Conservation (phyloP, 2,797 vertebrate species). For the Anas bernieri region DNA sequence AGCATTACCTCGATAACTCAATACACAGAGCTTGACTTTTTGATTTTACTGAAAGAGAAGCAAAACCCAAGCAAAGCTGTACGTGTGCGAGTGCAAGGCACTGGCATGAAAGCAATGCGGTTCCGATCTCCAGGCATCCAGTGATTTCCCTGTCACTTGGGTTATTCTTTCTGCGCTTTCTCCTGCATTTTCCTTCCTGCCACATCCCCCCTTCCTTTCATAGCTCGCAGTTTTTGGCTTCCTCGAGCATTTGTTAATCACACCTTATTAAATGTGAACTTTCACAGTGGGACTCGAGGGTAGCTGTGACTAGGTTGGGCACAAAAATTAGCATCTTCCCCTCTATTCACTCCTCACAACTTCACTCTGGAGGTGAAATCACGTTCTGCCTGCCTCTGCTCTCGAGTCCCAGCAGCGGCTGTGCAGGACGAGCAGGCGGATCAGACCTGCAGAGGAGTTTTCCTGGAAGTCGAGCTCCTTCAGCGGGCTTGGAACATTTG, state of each 20-base stretch:
- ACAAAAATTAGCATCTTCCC: neutral
- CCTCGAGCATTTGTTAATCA: slow-evolving; percentile 54
- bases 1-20: neutral
- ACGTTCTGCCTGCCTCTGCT: neutral
- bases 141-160: slow-evolving; percentile 8
- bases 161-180: slow-evolving; percentile 42
- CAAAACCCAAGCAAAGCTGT: neutral
- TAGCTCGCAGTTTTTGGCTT: slow-evolving; percentile 56
- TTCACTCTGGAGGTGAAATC: neutral
- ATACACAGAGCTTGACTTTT: neutral
- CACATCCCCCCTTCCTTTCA: slow-evolving; percentile 50
- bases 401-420: neutral
- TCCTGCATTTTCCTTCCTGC: slow-evolving; percentile 40
- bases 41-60: neutral
- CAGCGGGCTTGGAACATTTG: neutral
- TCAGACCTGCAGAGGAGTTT: neutral
- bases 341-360: neutral
- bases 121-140: slow-evolving; percentile 25
- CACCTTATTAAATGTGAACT: slow-evolving; percentile 72
- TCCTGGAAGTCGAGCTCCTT: slow-evolving; percentile 26
- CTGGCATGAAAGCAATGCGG: neutral
- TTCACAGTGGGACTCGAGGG: slow-evolving; percentile 58
- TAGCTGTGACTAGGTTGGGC: slow-evolving; percentile 28
- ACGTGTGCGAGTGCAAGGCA: neutral
- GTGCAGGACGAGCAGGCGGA: neutral